Percentiles rank a stretch among this genome's conserved stretches.
These are phyloP conservation scores for Unio delphinus DNA, from an alignment of 2,888 invertebrate species.

Conservation along the genomic window DNA sequence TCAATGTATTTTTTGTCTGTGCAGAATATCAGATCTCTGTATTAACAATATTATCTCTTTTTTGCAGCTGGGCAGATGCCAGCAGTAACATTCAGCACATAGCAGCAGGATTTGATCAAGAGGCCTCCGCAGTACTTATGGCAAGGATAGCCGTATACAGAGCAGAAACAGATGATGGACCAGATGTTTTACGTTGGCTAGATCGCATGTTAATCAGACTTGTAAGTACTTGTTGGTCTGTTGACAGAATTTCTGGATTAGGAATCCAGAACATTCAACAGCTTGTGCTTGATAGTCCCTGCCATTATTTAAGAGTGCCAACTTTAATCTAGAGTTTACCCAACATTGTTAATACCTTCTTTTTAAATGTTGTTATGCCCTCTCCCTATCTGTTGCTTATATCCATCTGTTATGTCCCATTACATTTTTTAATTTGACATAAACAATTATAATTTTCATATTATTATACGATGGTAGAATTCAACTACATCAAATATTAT, in stretches of 20 bases:
- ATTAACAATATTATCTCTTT: background rate
- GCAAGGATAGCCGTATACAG: constrained; percentile 95
- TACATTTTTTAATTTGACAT: no score
- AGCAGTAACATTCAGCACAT: constrained; percentile 89
- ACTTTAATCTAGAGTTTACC: no score
- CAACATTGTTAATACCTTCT: no score
- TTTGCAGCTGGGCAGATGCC: constrained; percentile 93
- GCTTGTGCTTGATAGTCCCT: background rate
- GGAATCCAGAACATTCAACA: background rate
- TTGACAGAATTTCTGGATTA: background rate
- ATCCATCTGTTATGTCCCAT: no score
- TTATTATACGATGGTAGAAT: no score
- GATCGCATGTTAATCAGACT: constrained; percentile 97
- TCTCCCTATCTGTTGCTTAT: no score
- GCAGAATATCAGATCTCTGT: no score
- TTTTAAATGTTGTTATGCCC: no score
- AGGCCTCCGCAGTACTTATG: constrained; percentile 97
- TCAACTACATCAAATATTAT: no score
- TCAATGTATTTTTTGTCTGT: no score
- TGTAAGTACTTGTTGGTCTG: constrained; percentile 74
- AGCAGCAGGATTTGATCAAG: constrained; percentile 96
- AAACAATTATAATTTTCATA: no score
- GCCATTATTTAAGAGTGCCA: background rate
- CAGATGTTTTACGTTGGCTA: constrained; percentile 98
- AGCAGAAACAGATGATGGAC: constrained; percentile 88